Evolutionary conservation across 2,797 vertebrate species (phyloP), one percentile per base, ranked within the genome.

Genomic region (Okamejei kenojei): DNA sequence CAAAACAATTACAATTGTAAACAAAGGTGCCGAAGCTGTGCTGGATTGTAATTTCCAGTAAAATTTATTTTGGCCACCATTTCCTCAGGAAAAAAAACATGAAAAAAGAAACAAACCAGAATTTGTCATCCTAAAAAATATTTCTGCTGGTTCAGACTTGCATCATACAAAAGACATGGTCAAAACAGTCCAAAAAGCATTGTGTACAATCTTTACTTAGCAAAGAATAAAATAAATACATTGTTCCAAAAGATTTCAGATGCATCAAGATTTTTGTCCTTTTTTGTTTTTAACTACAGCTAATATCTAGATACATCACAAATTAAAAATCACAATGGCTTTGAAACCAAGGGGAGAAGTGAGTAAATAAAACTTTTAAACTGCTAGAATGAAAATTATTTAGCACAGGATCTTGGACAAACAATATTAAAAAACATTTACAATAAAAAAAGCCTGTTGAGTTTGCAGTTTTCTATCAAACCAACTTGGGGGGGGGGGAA

Each of bases 161-260:
- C 90, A 76, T 92, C 29, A 32, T 92, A 92, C 68, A 92, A 74
- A 88, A 88, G 61, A 88, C 84, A 88, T 88, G 84, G 63, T 88
- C 84, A 88, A 92, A 92, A 92, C 90, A 92, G 90, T 73, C 65
- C 71, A 91, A 91, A 88, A 91, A 91, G 88, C 71, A 74, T 68
- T 74, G 38, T 74, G 71, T 91, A 91, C 90, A 91, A 71, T 91
- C 71, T 91, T 91, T 74, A 91, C 90, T 91, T 74, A 91, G 90
- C 90, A 91, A 91, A 91, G 65, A 88, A 91, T 91, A 74, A 91
- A 74, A 91, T 91, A 91, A 88, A 88, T 88, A 88, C 84, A 88
- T 88, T 88, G 82, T 65, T 88, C 84, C 84, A 88, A 88, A 88
- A 88, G 84, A 32, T 65, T 88, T 88, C 84, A 88, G 84, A 88